Evolutionary conservation across 2,888 invertebrate genomes (phyloP).

Genomic region (Acanthoscelides obtectus): DNA sequence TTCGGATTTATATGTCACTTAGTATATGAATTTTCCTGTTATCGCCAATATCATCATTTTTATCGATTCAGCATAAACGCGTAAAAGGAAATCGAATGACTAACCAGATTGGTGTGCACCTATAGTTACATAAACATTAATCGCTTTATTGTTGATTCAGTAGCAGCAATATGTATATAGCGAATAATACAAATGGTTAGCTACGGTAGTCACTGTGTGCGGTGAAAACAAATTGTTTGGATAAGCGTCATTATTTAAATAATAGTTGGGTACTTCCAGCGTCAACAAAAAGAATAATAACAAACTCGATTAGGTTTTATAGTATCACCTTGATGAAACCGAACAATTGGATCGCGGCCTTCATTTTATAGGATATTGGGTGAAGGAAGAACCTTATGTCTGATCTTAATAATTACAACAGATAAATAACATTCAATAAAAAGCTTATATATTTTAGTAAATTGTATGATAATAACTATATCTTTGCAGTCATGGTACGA

Average conservation of each 20-base stretch:
- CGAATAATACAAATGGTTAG: constrained; percentile 1
- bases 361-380: neutral
- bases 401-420: neutral
- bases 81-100: neutral
- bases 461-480: no score
- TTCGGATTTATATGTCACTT: no score
- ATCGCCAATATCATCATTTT: neutral
- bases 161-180: neutral
- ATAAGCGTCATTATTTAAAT: neutral
- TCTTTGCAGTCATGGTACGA: no score
- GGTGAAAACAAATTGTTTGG: neutral
- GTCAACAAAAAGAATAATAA: neutral
- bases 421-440: neutral
- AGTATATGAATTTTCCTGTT: no score
- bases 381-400: neutral
- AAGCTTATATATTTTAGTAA: neutral
- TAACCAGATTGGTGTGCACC: neutral
- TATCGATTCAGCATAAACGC: neutral
- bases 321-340: neutral
- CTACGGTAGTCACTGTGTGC: constrained; percentile 2
- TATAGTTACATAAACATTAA: neutral
- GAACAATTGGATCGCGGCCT: neutral
- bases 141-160: neutral
- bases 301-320: neutral
- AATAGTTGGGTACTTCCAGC: neutral